These are phyloP conservation scores for Lichenostomus cassidix DNA, from an alignment of 2,113 vertebrate species.

Conservation along the genomic window DNA sequence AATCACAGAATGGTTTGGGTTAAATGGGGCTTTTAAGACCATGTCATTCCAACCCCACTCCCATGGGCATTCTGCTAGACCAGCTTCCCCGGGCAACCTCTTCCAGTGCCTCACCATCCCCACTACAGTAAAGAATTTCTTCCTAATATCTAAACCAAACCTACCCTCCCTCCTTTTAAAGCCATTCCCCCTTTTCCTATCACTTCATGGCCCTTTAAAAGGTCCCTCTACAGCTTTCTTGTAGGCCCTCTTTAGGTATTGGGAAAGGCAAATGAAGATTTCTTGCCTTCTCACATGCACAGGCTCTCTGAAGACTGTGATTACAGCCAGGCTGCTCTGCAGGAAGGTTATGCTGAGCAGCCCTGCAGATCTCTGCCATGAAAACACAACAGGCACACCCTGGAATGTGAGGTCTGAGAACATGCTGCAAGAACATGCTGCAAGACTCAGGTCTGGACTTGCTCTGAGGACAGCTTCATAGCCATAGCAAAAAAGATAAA, in stretches of 20 bases:
- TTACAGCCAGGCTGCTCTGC: background rate
- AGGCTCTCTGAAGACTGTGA: background rate
- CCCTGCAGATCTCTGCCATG: background rate
- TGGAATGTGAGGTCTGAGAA: background rate
- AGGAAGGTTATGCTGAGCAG: background rate
- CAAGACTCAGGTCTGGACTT: slow-evolving; percentile 11
- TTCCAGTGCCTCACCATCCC: background rate
- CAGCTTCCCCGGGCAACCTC: background rate
- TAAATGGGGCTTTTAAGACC: background rate
- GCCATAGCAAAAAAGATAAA: background rate
- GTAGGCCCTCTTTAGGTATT: background rate
- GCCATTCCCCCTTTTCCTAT: background rate
- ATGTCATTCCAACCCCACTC: background rate
- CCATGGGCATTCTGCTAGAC: background rate
- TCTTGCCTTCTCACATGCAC: background rate
- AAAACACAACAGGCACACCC: background rate
- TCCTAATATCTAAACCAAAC: background rate
- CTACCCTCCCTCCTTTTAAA: background rate
- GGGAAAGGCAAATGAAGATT: background rate
- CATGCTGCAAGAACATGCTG: background rate
- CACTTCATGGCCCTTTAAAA: background rate
- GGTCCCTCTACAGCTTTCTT: background rate
- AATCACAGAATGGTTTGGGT: background rate
- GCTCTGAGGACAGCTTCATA: background rate
- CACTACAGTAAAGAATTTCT: background rate